Base-by-base conservation (phyloP, 1,140 invertebrate species). In the Aphis craccivora region DNA sequence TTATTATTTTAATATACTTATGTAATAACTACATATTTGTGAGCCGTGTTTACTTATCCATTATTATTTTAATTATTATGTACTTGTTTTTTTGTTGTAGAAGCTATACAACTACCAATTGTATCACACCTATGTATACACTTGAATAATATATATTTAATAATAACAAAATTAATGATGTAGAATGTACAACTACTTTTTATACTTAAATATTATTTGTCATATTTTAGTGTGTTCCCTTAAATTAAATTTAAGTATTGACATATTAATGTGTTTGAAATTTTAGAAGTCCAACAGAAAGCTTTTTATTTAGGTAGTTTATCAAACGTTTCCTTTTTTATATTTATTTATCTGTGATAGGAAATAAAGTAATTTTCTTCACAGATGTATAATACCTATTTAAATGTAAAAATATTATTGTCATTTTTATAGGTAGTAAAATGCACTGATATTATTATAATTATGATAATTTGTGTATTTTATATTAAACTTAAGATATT, bases 1-100 rank as follows among this genome's bases (percentile, higher is more conserved):
- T 35, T 48, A 48, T 88, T 88, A 20, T 35, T 45, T 88, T 88
- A 88, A 88, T 88, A 87, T 45, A 87, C 14, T n/a, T 87, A 87
- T 87, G 25, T 18, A 87, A 45, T 87, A 87, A 14, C 5, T 87
- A 45, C 22, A 84, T 84, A 25, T 84, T 84, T 76, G 30, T 76
- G 60, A n/a, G 60, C 60, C 30, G 60, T n/a, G 60, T 76, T 67
- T 76, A 76, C 60, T 76, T 76, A 76, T 35, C 60, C 5, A 23
- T 53, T 53, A 53, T 23, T n/a, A 76, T 76, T 76, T n/a, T 76
- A n/a, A 67, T 67, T 76, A n/a, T 76, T 76, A 76, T 76, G 2
- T 76, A 76, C n/a, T n/a, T 76, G 60, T 76, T 76, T 76, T 76
- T 76, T n/a, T 67, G 60, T 76, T 76, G 30, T 67, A 67, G 14